Percentiles rank a stretch among this genome's conserved stretches.
These are phyloP conservation scores for Mythimna loreyi DNA, from an alignment of 2,888 invertebrate species.

Conservation along the genomic window DNA sequence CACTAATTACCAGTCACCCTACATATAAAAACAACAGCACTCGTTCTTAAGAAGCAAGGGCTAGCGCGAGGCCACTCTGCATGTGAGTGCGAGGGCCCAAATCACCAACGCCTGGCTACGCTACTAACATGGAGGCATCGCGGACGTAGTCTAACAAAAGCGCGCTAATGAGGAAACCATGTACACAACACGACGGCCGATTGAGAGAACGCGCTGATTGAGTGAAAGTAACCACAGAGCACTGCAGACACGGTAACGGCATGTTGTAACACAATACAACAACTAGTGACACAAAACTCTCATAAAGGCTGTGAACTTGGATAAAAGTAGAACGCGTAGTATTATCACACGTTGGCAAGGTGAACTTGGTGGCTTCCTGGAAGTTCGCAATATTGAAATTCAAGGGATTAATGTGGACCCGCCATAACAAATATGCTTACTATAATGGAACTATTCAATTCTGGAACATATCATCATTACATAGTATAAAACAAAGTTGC, in stretches of 20 bases:
- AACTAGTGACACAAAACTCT: conserved; percentile 47
- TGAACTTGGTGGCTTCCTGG: conserved; percentile 48
- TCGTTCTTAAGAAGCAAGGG: too few relatives aligned
- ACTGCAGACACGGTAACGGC: conserved; percentile 61
- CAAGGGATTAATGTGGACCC: too few relatives aligned
- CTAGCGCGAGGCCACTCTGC: too few relatives aligned
- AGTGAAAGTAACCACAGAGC: conserved; percentile 82
- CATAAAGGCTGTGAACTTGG: conserved; percentile 69
- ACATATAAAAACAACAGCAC: too few relatives aligned
- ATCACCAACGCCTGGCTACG: too few relatives aligned
- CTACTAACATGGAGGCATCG: too few relatives aligned
- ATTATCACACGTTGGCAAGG: conserved; percentile 38
- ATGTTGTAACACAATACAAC: conserved; percentile 56
- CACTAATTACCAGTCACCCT: too few relatives aligned
- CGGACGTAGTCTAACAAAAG: conserved; percentile 81
- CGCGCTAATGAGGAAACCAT: conserved; percentile 87
- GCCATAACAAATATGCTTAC: conserved; percentile 32
- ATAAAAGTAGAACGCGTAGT: conserved; percentile 66
- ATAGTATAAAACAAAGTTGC: too few relatives aligned
- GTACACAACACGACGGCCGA: conserved; percentile 73
- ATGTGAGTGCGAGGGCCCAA: too few relatives aligned
- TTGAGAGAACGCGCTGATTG: conserved; percentile 78
- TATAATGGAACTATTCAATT: too few relatives aligned
- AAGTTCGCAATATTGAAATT: conserved; percentile 40
- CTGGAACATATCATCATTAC: too few relatives aligned